Percentiles rank a stretch among this genome's conserved stretches.
phyloP scores from a whole-genome alignment of 2,113 vertebrate species.

The Saiga tatarica region DNA sequence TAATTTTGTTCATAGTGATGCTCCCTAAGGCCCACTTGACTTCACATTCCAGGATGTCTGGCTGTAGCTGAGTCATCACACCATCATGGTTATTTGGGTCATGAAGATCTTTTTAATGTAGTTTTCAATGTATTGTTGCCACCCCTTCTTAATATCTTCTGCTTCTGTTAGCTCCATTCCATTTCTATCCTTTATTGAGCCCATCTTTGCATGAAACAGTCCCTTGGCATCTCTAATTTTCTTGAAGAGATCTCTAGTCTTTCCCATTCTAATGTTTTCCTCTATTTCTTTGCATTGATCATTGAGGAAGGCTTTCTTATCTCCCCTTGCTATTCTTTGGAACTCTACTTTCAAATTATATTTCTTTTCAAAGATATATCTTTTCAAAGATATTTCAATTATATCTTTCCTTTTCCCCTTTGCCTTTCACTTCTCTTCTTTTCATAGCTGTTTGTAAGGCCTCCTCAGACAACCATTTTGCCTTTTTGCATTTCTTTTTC shows the following conservation, averaged over 20 bases:
- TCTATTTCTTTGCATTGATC: background rate
- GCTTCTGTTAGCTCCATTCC: background rate
- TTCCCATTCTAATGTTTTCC: background rate
- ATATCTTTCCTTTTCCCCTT: background rate
- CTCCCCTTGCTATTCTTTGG: background rate
- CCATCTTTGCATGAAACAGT: background rate
- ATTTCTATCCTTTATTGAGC: background rate
- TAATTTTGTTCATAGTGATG: background rate
- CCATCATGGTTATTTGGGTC: background rate
- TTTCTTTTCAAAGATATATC: too few species aligned
- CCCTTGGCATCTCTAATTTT: background rate
- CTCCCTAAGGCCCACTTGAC: background rate
- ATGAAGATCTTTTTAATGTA: background rate
- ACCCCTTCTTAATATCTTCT: background rate
- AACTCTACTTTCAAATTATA: background rate
- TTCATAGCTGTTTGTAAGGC: background rate
- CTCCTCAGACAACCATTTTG: background rate
- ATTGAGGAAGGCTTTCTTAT: background rate
- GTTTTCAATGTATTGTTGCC: background rate
- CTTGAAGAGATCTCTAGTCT: background rate
- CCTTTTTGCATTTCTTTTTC: background rate
- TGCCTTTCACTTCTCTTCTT: background rate
- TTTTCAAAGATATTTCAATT: too few species aligned
- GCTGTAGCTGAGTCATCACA: background rate
- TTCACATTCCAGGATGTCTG: background rate